Conservation (phyloP, 2,113 vertebrate species). For the Chionis minor region DNA sequence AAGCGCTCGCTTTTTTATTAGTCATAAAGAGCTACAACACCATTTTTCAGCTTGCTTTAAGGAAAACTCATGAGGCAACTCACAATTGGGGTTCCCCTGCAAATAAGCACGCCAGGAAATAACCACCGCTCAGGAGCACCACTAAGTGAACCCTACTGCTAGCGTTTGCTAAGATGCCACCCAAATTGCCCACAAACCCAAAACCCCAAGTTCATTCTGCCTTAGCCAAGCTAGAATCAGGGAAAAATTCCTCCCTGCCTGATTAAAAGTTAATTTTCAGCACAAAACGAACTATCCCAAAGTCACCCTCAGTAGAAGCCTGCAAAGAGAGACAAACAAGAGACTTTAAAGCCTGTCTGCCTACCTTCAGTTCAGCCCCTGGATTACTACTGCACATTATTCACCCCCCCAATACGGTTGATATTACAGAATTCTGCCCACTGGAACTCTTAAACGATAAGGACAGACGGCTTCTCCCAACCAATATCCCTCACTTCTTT, state of each 20-base stretch:
- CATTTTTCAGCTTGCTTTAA: neutral
- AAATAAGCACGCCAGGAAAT: neutral
- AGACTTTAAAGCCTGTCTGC: neutral
- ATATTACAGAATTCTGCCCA: neutral
- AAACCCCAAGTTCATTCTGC: neutral
- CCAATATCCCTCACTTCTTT: neutral
- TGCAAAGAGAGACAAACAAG: neutral
- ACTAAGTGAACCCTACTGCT: neutral
- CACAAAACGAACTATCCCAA: neutral
- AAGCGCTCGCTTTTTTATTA: neutral
- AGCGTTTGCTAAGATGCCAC: no score
- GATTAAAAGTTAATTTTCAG: neutral
- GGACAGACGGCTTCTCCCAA: neutral
- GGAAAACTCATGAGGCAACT: neutral
- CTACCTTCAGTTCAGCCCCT: neutral
- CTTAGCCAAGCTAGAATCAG: neutral
- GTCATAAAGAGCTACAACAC: neutral
- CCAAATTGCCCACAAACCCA: neutral
- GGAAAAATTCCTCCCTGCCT: no score
- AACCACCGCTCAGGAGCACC: neutral
- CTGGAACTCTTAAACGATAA: neutral
- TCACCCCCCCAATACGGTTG: fast-evolving
- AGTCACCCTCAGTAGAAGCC: neutral
- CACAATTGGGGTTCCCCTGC: fast-evolving
- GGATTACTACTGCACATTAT: neutral